Evolutionary conservation across 2,888 invertebrate genomes (phyloP).

Genomic region (Heliconius ismenius): DNA sequence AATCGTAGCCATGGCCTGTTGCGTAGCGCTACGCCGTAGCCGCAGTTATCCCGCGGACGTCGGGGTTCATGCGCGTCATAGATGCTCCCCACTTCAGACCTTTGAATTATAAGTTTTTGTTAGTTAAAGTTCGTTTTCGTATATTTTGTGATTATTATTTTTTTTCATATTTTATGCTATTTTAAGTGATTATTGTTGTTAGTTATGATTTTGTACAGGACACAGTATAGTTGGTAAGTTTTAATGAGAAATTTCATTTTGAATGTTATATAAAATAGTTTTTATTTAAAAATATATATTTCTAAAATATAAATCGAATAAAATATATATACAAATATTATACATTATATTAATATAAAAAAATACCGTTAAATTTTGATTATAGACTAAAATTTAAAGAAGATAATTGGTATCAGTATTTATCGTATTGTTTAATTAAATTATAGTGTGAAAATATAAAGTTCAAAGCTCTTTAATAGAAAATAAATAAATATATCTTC

Average conservation of each 20-base stretch:
- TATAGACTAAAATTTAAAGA: no score
- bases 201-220: conserved; percentile 30
- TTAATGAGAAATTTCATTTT: neutral
- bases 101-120: conserved; percentile 31
- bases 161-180: conserved; percentile 25
- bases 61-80: conserved; percentile 69
- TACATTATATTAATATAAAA: no score
- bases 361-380: no score
- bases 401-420: no score
- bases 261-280: neutral
- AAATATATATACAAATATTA: no score
- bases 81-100: conserved; percentile 47
- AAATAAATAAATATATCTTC: no score
- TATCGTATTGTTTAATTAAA: no score
- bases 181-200: conserved; percentile 8
- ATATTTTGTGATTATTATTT: conserved; percentile 17
- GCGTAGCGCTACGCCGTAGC: conserved; percentile 60
- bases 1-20: conserved; percentile 61
- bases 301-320: no score
- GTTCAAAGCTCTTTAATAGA: no score
- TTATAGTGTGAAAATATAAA: no score
- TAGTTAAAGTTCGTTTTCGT: conserved; percentile 24
- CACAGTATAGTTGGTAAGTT: conserved; percentile 35
- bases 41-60: conserved; percentile 71
- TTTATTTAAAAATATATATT: no score